phyloP scores from a whole-genome alignment of 2,113 vertebrate species.

The Suncus etruscus region DNA sequence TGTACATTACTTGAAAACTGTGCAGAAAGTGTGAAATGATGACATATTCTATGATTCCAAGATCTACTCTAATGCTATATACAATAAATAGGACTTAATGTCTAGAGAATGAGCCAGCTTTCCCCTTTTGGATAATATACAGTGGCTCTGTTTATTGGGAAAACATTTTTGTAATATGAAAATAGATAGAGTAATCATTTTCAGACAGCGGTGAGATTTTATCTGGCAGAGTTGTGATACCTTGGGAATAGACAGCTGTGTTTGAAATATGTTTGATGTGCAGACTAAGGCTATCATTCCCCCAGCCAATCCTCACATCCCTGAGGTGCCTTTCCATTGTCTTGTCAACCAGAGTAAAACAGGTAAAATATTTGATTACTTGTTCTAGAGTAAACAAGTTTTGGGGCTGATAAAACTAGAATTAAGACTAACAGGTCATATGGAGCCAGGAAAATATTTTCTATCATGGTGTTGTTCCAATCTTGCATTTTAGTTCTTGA shows the following conservation, averaged over 20 bases:
- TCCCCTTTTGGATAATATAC: accelerated
- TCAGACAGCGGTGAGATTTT: background rate
- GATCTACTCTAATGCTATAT: background rate
- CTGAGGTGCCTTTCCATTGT: background rate
- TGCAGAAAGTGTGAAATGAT: background rate
- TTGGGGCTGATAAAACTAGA: background rate
- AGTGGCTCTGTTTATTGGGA: background rate
- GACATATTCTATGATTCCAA: background rate
- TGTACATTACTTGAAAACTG: background rate
- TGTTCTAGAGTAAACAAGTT: background rate
- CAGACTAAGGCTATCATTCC: background rate
- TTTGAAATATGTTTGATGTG: background rate
- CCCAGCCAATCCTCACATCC: no score
- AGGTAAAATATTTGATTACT: background rate
- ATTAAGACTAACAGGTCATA: background rate
- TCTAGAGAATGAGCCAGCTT: background rate
- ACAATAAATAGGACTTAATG: accelerated
- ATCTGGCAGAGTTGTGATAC: background rate
- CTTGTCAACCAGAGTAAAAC: background rate
- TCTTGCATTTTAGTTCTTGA: background rate
- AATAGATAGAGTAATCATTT: background rate
- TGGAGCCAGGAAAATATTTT: background rate
- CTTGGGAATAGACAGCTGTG: conserved; percentile 6
- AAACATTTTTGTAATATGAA: background rate
- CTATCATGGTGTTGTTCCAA: background rate